Evolutionary conservation across 1,140 invertebrate genomes (phyloP).

Genomic region (Drosophila pruinosa): DNA sequence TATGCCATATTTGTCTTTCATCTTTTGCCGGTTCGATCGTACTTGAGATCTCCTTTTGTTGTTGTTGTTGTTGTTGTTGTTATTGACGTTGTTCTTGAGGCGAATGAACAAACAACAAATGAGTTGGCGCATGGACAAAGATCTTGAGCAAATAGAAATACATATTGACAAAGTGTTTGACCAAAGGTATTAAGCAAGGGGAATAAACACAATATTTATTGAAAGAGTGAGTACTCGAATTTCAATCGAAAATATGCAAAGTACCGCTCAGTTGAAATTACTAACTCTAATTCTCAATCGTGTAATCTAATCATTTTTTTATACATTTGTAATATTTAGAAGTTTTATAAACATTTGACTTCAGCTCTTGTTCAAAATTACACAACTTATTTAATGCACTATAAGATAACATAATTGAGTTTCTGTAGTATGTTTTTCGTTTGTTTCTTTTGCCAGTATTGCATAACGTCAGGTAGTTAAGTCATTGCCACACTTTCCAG

Average conservation of each 20-base stretch:
- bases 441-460: neutral
- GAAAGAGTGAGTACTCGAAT: neutral
- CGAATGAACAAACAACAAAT: conserved; percentile 62
- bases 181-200: neutral
- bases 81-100: conserved; percentile 51
- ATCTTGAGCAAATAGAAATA: conserved; percentile 46
- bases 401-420: no score
- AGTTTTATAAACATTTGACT: no score
- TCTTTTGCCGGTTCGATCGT: conserved; percentile 52
- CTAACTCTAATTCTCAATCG: neutral
- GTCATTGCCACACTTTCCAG: neutral
- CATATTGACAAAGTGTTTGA: conserved; percentile 2
- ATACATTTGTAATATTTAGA: no score
- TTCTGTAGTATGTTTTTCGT: no score
- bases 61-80: conserved; percentile 30
- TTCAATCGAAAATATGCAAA: neutral
- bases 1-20: conserved; percentile 55
- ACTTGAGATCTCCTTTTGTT: conserved; percentile 40
- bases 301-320: no score
- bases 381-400: no score
- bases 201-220: neutral
- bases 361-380: no score
- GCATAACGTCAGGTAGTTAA: neutral
- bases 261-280: neutral
- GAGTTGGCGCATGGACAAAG: conserved; percentile 64